Conservation (phyloP, 2,113 vertebrate species). For the Tilapia sparmanii region DNA sequence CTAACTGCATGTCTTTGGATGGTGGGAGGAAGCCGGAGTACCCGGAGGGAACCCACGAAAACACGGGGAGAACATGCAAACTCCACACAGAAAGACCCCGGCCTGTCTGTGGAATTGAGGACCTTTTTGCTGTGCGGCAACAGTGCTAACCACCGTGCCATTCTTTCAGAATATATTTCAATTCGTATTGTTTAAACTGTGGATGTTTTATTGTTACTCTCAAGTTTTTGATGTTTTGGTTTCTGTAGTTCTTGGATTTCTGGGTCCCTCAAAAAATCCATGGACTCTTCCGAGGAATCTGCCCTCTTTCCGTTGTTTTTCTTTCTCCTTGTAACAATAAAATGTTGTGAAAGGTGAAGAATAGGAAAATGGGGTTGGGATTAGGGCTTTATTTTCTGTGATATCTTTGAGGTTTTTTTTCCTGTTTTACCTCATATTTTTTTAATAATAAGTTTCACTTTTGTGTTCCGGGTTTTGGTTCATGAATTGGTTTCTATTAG, state of each 20-base stretch:
- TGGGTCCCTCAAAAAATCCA: neutral
- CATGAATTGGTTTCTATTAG: neutral
- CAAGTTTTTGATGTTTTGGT: neutral
- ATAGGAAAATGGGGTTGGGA: neutral
- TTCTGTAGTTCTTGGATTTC: neutral
- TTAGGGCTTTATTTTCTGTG: neutral
- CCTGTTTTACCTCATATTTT: rapidly evolving
- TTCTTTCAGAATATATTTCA: neutral
- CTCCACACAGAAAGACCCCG: neutral
- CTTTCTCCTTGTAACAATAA: neutral
- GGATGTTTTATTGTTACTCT: neutral
- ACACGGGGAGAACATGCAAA: neutral
- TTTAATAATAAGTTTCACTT: neutral
- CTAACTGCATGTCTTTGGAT: neutral
- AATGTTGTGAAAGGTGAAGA: neutral
- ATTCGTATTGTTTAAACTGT: rapidly evolving
- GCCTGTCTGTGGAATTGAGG: neutral
- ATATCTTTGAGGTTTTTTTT: neutral
- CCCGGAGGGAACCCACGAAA: rapidly evolving
- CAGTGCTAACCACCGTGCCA: neutral
- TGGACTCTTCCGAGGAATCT: neutral
- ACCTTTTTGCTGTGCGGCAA: rapidly evolving
- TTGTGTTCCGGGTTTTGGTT: neutral
- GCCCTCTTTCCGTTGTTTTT: neutral
- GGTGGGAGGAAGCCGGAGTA: neutral